Conservation (phyloP, 2,797 vertebrate species). For the Selene dorsalis region DNA sequence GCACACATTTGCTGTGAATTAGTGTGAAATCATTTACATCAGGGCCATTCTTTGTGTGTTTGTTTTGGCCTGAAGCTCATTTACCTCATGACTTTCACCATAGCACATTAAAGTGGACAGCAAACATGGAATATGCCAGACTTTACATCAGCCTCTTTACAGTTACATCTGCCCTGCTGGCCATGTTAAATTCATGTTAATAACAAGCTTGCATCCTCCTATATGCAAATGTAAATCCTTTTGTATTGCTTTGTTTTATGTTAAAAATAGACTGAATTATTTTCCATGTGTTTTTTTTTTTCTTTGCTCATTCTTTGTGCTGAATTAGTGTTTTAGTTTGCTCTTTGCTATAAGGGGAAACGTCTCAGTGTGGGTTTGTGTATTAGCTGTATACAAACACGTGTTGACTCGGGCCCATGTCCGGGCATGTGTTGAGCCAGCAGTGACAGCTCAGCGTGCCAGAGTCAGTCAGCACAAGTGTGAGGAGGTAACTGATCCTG, state of each 20-base stretch:
- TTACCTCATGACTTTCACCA: constrained; percentile 20
- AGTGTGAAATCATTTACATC: constrained; percentile 24
- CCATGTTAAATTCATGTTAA: neutral
- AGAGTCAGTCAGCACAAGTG: constrained; percentile 29
- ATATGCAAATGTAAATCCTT: neutral
- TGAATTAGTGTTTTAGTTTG: neutral
- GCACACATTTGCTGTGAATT: constrained; percentile 36
- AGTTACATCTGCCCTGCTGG: neutral
- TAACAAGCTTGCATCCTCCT: neutral
- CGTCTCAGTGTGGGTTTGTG: constrained; percentile 17
- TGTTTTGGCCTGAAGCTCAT: constrained; percentile 10
- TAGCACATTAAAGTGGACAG: neutral
- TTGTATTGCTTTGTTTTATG: neutral
- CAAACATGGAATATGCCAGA: neutral
- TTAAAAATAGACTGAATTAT: neutral
- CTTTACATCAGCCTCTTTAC: neutral
- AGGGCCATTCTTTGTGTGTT: constrained; percentile 4
- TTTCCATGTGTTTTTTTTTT: neutral
- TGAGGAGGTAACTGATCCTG: constrained; percentile 39
- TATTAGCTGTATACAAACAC: constrained; percentile 39
- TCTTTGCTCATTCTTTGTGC: neutral
- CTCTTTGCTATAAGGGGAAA: constrained; percentile 1
- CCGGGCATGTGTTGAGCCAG: constrained; percentile 34
- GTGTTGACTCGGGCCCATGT: constrained; percentile 27
- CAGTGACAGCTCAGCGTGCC: constrained; percentile 20